These are phyloP conservation scores for Coptotermes formosanus DNA, from an alignment of 1,140 invertebrate species.

Conservation along the genomic window DNA sequence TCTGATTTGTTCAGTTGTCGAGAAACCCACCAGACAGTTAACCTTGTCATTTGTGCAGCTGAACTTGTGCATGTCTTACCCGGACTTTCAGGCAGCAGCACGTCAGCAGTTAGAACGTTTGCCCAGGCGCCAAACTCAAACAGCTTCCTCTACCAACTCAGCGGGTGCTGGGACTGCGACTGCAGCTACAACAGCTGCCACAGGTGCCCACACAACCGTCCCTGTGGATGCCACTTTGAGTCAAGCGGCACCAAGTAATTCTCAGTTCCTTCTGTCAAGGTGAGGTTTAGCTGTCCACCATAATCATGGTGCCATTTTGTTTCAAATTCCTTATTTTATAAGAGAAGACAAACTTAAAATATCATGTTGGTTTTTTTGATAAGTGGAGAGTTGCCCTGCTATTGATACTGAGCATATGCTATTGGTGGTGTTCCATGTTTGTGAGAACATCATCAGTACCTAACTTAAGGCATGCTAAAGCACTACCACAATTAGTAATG, in stretches of 20 bases:
- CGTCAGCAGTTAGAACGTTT: slow-evolving; percentile 83
- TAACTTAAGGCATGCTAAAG: no score
- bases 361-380: no score
- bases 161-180: slow-evolving; percentile 39
- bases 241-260: slow-evolving; percentile 40
- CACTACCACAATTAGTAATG: no score
- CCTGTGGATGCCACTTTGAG: slow-evolving; percentile 36
- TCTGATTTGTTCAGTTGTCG: no score
- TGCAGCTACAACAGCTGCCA: slow-evolving; percentile 43
- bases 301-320: no score
- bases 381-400: no score
- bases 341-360: no score
- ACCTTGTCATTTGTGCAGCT: slow-evolving; percentile 2
- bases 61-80: slow-evolving; percentile 16
- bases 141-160: slow-evolving; percentile 43
- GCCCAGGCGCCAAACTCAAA: slow-evolving; percentile 70
- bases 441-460: no score
- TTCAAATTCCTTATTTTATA: no score
- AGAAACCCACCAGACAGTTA: no score
- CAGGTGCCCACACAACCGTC: slow-evolving; percentile 30
- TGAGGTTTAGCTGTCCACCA: slow-evolving; percentile 39
- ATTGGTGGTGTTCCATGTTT: no score
- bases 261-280: slow-evolving; percentile 61
- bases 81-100: slow-evolving; percentile 60
- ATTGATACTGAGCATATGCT: no score